These are phyloP conservation scores for Orchesella cincta DNA, from an alignment of 1,140 invertebrate genomes.

Conservation along the genomic window DNA sequence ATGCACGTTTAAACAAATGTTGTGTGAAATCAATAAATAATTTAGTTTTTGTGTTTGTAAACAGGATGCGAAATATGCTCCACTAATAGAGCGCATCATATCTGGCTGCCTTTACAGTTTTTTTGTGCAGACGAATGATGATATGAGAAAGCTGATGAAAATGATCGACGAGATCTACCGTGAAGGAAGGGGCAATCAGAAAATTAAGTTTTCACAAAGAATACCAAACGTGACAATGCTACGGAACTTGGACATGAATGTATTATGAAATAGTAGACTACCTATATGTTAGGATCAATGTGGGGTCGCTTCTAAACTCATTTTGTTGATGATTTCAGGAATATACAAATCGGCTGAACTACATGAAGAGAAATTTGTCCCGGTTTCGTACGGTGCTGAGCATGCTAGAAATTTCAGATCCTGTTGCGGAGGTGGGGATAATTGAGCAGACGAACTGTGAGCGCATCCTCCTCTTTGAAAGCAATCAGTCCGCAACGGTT, in stretches of 20 bases:
- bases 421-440: not conserved
- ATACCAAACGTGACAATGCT: too few species aligned
- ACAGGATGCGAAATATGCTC: constrained; percentile 2
- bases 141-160: not conserved
- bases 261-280: too few species aligned
- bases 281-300: too few species aligned
- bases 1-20: not conserved
- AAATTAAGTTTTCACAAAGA: too few species aligned
- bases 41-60: not conserved
- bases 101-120: not conserved
- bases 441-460: constrained; percentile 4
- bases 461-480: not conserved
- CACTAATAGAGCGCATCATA: not conserved
- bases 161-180: not conserved
- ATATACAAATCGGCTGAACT: not conserved
- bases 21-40: not conserved
- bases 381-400: not conserved
- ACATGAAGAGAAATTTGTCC: not conserved
- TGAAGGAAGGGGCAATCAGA: not conserved
- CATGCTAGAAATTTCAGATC: not conserved
- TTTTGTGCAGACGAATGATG: not conserved
- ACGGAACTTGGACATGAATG: too few species aligned
- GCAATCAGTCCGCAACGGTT: not conserved
- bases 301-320: too few species aligned
- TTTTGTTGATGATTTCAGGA: too few species aligned